Evolutionary conservation across 1,140 invertebrate genomes (phyloP), one percentile per base, ranked within the genome.

Genomic region (Drosophila watanabei): DNA sequence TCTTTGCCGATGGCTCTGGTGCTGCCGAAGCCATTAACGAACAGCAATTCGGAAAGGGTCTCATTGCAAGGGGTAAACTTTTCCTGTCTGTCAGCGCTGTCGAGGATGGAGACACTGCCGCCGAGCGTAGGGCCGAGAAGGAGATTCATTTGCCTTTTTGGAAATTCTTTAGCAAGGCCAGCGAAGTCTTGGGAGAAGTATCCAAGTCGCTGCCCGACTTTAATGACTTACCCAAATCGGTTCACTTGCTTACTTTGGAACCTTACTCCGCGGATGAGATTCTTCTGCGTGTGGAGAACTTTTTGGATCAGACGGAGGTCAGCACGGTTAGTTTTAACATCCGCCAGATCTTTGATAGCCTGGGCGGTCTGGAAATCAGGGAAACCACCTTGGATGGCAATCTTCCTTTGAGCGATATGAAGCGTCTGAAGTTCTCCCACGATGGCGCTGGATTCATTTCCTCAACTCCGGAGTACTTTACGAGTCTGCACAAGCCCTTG

Each of bases 21-120:
- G 98, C 99, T 0, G 96, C 95, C 0, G 98, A 99, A 94, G 95
- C 98, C 1, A 93, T 99, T 1, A 98, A 99, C 91, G 99, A 99
- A 94, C 95, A 95, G 6, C 97, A 95, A 0, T 95, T 94, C 77
- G 95, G 95, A 5, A 90, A 94, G 79, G 98, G 98, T 5, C 93
- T 99, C 3, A 96, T 99, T 5, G 96, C 96, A 0, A 94, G 96
- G 80, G 98, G 98, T 33, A 95, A 94, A 28, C 97, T 98, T 93
- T 95, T 95, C 70, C 68, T 92, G 0, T 75, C 97, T 2, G 75
- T 95, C 10, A 94, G 94, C 41, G 95, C 95, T 5, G 72, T 57
- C 0, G 63, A 70, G 20, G 58, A 70, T 8, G 65, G 68, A 18
- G 30, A 63, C 60, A 60, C 78, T 35, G 37, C 59, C 66, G 45